These are phyloP conservation scores for Pogoniulus pusillus DNA, from an alignment of 2,797 vertebrate genomes.

Conservation along the genomic window DNA sequence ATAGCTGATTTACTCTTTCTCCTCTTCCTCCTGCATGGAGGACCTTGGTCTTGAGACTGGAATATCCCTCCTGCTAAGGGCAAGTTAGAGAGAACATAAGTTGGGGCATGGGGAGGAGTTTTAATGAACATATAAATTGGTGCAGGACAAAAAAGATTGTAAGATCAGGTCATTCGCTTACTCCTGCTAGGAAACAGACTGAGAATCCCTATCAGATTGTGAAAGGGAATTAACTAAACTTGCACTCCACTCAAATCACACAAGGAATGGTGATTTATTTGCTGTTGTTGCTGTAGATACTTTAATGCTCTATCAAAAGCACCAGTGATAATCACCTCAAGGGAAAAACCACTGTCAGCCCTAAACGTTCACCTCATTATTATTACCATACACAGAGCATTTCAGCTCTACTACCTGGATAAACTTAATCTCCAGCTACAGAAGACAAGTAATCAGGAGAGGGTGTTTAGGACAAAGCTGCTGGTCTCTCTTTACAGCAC, in stretches of 20 bases:
- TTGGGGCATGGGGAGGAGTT: accelerated
- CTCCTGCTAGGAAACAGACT: not conserved
- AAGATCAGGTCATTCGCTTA: not conserved
- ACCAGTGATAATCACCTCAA: not conserved
- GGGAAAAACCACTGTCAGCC: not conserved
- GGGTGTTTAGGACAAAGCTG: not conserved
- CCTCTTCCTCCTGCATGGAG: not conserved
- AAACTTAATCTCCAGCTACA: not conserved
- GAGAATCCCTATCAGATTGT: not conserved
- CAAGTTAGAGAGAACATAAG: not conserved
- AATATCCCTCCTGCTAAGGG: not conserved
- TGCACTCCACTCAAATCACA: not conserved
- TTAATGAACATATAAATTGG: not conserved
- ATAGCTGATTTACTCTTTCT: not conserved
- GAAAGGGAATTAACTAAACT: not conserved
- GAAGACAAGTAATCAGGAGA: not conserved
- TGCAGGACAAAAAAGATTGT: not conserved
- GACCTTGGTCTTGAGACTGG: not conserved
- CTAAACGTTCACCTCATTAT: not conserved
- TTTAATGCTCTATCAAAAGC: not conserved
- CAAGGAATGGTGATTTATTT: not conserved
- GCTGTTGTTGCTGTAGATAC: not conserved
- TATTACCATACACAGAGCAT: not conserved
- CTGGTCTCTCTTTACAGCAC: not conserved
- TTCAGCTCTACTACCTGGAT: not conserved